Base-by-base conservation (phyloP, 1,140 invertebrate species). In the Drosophila leontia region DNA sequence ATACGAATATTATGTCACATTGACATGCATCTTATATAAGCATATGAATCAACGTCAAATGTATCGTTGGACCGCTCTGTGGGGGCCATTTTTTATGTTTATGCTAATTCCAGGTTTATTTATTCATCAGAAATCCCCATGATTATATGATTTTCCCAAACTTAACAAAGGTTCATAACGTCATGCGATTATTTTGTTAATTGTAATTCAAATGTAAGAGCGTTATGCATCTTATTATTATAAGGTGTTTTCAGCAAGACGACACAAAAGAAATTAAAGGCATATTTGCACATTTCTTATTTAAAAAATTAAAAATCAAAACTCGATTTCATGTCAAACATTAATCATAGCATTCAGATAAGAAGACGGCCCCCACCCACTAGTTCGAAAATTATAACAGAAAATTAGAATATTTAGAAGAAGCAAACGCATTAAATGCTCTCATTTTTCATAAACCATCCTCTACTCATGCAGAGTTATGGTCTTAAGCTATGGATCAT, bases 1-100 rank as follows among this genome's bases (percentile, higher is more conserved):
- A 56, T 56, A 56, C n/a, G 53, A 39, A 56, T 56, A 56, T 34
- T 56, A 56, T 56, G 53, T 56, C 53, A 56, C 53, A 56, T 56
- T 56, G 53, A 56, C 53, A 56, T 56, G 35, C 53, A 39, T 56
- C 53, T 56, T 56, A 39, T 56, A n/a, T 56, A 56, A n/a, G 19
- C 53, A 56, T 39, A 56, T 39, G 39, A 7, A 56, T 39, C 53
- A n/a, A 37, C 53, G 26, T 56, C 19, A 56, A 37, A 56, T 56
- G 53, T 56, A 39, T 56, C 2, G 34, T 39, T 39, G 35, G 35
- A 23, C 39, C 34, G 53, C 19, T 39, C 4, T n/a, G 53, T 39
- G 19, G 53, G 19, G 53, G 53, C 53, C 35, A 23, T 56, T 37
- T 26, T 56, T n/a, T 56, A 56, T 39, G 13, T 26, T 23, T 23